Evolutionary conservation across 2,797 vertebrate species (phyloP).

Genomic region (Leucoraja ocellata): DNA sequence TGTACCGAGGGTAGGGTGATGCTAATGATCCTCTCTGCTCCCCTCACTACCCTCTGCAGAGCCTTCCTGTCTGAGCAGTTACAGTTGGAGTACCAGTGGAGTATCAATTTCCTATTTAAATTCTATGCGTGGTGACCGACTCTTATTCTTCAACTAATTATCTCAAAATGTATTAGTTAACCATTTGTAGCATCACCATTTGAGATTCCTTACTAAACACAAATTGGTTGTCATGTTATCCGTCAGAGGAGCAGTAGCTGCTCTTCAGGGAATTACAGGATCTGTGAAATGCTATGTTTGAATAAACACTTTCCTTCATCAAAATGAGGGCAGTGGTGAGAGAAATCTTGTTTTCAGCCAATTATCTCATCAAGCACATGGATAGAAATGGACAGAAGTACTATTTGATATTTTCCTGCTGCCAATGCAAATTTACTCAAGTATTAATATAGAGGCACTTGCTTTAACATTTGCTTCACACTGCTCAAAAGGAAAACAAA

Average conservation of each 20-base stretch:
- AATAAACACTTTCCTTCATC: not conserved
- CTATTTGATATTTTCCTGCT: not conserved
- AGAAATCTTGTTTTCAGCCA: not conserved
- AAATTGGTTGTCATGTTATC: too few species aligned
- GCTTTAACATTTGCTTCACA: not conserved
- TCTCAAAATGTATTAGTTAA: too few species aligned
- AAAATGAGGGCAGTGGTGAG: not conserved
- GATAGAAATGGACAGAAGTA: not conserved
- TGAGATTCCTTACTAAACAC: too few species aligned
- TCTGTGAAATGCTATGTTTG: not conserved
- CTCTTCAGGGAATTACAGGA: too few species aligned
- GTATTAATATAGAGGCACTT: not conserved
- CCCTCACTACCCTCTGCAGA: too few species aligned
- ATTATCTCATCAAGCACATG: not conserved
- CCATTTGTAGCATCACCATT: too few species aligned
- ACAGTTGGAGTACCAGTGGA: too few species aligned
- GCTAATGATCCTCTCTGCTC: too few species aligned
- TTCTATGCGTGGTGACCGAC: not conserved
- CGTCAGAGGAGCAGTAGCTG: too few species aligned
- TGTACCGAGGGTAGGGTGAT: too few species aligned
- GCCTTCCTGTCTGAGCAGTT: too few species aligned
- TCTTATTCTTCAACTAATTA: too few species aligned
- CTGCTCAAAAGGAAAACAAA: not conserved
- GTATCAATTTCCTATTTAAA: not conserved
- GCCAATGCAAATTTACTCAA: not conserved